phyloP scores from a whole-genome alignment of 2,797 vertebrate genomes.

The Sardinella longiceps region DNA sequence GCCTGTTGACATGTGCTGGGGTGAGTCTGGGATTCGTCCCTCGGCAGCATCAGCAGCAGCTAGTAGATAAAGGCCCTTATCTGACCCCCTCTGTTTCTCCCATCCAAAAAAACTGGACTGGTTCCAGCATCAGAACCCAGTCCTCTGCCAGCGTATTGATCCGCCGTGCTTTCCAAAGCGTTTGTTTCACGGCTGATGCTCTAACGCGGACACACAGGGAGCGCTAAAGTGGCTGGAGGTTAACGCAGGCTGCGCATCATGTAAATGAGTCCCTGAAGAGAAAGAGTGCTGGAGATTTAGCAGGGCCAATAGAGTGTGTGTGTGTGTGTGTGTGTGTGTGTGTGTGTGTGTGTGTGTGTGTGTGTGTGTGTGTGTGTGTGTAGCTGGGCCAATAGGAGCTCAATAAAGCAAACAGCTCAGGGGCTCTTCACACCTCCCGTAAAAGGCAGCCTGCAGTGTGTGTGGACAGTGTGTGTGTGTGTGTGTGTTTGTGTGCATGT shows the following conservation, averaged over 20 bases:
- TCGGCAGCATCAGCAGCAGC: background rate
- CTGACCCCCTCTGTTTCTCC: background rate
- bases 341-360: no score
- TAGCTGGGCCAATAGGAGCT: conserved; percentile 28
- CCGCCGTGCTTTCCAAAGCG: background rate
- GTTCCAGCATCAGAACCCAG: background rate
- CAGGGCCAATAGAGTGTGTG: background rate
- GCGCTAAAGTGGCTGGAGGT: background rate
- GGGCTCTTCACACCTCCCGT: conserved; percentile 38
- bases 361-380: no score
- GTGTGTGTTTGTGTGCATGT: background rate
- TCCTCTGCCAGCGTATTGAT: background rate
- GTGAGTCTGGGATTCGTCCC: background rate
- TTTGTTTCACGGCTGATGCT: background rate
- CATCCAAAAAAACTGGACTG: background rate
- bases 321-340: no score
- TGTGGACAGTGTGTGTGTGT: background rate
- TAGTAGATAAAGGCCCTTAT: conserved; percentile 9
- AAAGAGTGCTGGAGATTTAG: background rate
- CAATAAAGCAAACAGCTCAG: conserved; percentile 29
- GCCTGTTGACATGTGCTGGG: background rate
- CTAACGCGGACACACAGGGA: background rate
- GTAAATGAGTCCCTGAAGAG: background rate
- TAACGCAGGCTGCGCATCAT: background rate
- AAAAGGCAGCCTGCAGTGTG: no score